Base-by-base conservation (phyloP, 2,797 vertebrate species). In the Remorina albescens region DNA sequence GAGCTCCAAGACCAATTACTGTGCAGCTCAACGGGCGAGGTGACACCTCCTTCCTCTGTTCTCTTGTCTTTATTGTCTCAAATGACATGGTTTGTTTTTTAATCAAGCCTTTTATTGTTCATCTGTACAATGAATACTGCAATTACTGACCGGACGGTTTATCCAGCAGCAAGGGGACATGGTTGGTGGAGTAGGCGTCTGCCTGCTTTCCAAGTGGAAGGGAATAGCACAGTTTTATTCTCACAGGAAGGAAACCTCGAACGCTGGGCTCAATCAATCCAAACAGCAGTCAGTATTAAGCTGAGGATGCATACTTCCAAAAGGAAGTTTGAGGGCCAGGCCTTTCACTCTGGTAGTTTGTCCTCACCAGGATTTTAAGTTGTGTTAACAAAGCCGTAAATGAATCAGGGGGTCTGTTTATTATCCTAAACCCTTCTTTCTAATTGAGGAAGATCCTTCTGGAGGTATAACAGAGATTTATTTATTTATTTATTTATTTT, bases 1-100 rank as follows among this genome's bases (percentile, higher is more conserved):
- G 79, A 92, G 88, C 81, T 86, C 88, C 62, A 81, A 75, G 85
- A 90, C 90, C 93, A 93, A 95, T 94, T 94, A 93, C 89, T 76
- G 71, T 60, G 81, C 81, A 74, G 89, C 87, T 86, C 80, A 59
- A 34, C 82, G 67, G 89, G 85, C 67, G 78, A 81, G 77, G 86
- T 61, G 89, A 92, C 86, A 82, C 89, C 88, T 91, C 84, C 85
- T 85, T 87, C 84, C 86, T 88, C 86, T 73, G 56, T 66, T 80
- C 82, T 67, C 79, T 76, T 28, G 62, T 85, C 85, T 87, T 86
- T 81, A 87, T 85, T 69, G 80, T 87, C 86, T 83, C 78, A 86
- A 88, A 92, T 88, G 88, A 91, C 89, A 93, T 26, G 73, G 70
- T 90, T 89, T 87, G 71, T 86, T 89, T 91, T 81, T 86, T 87